Evolutionary conservation across 1,140 invertebrate species (phyloP).

Genomic region (Drosophila pandora): DNA sequence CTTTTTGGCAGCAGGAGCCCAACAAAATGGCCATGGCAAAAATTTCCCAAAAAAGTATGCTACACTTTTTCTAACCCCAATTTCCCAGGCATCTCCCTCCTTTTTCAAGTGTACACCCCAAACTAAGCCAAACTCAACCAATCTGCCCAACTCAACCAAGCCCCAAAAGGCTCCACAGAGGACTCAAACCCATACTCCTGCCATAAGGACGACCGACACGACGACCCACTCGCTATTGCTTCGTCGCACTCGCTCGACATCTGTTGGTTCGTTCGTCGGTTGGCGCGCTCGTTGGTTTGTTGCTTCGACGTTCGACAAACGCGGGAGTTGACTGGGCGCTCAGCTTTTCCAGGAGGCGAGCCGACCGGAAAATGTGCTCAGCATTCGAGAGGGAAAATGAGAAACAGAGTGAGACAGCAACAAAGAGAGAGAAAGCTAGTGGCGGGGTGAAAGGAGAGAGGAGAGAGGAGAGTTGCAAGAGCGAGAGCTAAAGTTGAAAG

Average conservation of each 20-base stretch:
- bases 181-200: neutral
- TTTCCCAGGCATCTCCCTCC: neutral
- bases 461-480: neutral
- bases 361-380: conserved; percentile 33
- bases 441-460: conserved; percentile 4
- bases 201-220: conserved; percentile 1
- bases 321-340: conserved; percentile 78
- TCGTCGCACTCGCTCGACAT: conserved; percentile 47
- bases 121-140: conserved; percentile 11
- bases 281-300: conserved; percentile 61
- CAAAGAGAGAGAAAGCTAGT: neutral
- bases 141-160: conserved; percentile 4
- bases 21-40: too few relatives aligned
- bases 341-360: conserved; percentile 50
- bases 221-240: conserved; percentile 33
- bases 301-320: conserved; percentile 65
- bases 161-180: neutral
- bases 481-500: conserved; percentile 66
- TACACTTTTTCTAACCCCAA: neutral
- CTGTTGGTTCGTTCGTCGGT: conserved; percentile 44
- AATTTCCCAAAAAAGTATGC: too few relatives aligned
- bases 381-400: conserved; percentile 5
- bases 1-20: too few relatives aligned
- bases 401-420: conserved; percentile 4
- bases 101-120: conserved; percentile 6